Evolutionary conservation across 2,797 vertebrate genomes (phyloP), one percentile per base, ranked within the genome.

Genomic region (Bradypus variegatus): DNA sequence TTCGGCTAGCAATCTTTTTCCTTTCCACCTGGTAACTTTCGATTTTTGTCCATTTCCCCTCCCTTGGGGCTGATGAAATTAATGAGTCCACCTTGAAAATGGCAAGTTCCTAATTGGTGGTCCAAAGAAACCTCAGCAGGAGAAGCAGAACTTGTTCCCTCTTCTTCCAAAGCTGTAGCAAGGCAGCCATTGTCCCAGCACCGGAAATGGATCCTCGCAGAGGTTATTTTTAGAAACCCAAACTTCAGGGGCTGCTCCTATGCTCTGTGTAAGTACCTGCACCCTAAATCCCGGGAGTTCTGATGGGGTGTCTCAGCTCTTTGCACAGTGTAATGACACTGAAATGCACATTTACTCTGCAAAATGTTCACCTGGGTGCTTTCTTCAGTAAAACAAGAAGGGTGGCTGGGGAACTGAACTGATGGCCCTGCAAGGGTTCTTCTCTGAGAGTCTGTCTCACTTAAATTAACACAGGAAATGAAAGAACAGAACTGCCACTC

Each of bases 251-350:
- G 25, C 1, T 70, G 73, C 7, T 25, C 13, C 50, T 83, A 4
- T 10, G 27, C 23, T 14, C 15, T 3, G 36, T 15, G 25, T 55
- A 13, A 38, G 75, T 3, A 9, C 15, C 75, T 55, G 8, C 31
- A 25, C 33, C 19, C 21, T 21, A 3, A 21, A 58, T 76, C 48
- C 8, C 6, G 13, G 72, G 45, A 2, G 12, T 33, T 72, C 73
- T 58, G 60, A 38, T 29, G 8, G 58, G 29, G 73, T 1, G 25
- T 31, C 75, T 67, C 55, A 14, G 64, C 5, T 23, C 23, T 1
- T 23, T 23, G 11, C 25, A 13, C 23, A 3, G 8, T 4, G 31
- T 3, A 5, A 1, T 0, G 36, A 29, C 2, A 7, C 4, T 0
- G 25, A 7, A 3, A 14, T 2, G 31, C 60, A 8, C 8, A 15